Base-by-base conservation (phyloP, 2,797 vertebrate species). In the Falco cherrug region DNA sequence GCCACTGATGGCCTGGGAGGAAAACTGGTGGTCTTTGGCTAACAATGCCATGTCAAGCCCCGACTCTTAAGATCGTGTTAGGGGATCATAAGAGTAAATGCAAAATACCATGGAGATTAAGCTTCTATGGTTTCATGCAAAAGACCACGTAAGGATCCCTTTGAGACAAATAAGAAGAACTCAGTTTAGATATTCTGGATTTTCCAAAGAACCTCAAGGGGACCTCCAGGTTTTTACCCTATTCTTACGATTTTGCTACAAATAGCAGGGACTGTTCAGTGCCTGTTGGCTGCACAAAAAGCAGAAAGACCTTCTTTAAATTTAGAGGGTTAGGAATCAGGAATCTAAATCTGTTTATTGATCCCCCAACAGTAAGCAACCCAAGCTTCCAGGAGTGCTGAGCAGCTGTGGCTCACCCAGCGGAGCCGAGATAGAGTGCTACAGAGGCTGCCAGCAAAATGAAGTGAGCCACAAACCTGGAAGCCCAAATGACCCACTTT, bases 391-490 rank as follows among this genome's bases (percentile, higher is more conserved):
- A 86, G 65, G 84, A 89, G 59, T 21, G 48, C 64, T 83, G 75
- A 91, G 88, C 65, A 91, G 85, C 67, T 8, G 0, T 65, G 84
- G 84, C 87, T 96, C 9, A 3, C 39, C 54, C 13, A 5, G 48
- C 15, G 11, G 53, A 92, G 56, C 71, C 15, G 20, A 89, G 81
- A 45, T 35, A 31, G 31, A 50, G 25, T n/a, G 59, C 73, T 94
- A 51, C 3, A 5, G 24, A 80, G 84, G 48, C 86, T 91, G 93
- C 86, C 95, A 94, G 86, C 43, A 93, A 89, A 95, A 90, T 18
- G 8, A 87, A 85, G 13, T 28, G 22, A 96, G 90, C 92, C 95
- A 96, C 93, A 90, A 94, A 90, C 71, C 86, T 96, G 90, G 94
- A 95, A 95, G 91, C 50, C 84, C 77, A 86, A 68, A 59, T 85